Evolutionary conservation across 1,140 invertebrate species (phyloP).

Genomic region (Teleogryllus occipitalis): DNA sequence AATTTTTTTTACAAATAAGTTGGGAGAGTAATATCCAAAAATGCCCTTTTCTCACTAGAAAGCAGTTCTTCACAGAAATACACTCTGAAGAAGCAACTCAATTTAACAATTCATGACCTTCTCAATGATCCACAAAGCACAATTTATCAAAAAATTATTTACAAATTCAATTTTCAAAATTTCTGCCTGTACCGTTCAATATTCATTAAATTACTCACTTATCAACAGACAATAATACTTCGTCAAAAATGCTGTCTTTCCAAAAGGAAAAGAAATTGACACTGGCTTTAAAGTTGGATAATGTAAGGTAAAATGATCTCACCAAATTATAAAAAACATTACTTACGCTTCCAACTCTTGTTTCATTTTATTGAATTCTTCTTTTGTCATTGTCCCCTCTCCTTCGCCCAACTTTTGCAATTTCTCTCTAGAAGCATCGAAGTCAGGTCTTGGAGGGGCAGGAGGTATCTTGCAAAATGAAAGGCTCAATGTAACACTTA

Average conservation of each 20-base stretch:
- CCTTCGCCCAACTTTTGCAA: conserved; percentile 95
- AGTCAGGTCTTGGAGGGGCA: conserved; percentile 93
- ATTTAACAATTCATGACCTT: no score
- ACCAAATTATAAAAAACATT: not conserved
- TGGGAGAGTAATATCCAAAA: no score
- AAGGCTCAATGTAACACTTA: conserved; percentile 2
- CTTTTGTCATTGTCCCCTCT: conserved; percentile 96
- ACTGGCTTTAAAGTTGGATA: not conserved
- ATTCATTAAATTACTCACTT: not conserved
- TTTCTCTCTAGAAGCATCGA: conserved; percentile 97
- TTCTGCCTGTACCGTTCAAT: not conserved
- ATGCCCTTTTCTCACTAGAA: no score
- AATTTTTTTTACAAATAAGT: no score
- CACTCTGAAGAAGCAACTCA: no score
- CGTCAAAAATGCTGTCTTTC: not conserved
- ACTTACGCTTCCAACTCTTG: conserved; percentile 96
- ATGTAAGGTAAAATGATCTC: not conserved
- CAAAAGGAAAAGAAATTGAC: no score
- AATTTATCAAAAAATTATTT: not conserved
- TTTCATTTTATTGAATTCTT: conserved; percentile 99
- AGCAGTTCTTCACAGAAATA: no score
- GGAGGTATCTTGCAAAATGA: conserved; percentile 81
- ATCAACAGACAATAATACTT: not conserved
- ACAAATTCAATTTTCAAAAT: not conserved
- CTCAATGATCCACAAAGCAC: no score